A percentile compares a stretch with the other conserved stretches of the same genome.
phyloP scores from a whole-genome alignment of 1,140 invertebrate species.

The Drosophila pseudoobscura region DNA sequence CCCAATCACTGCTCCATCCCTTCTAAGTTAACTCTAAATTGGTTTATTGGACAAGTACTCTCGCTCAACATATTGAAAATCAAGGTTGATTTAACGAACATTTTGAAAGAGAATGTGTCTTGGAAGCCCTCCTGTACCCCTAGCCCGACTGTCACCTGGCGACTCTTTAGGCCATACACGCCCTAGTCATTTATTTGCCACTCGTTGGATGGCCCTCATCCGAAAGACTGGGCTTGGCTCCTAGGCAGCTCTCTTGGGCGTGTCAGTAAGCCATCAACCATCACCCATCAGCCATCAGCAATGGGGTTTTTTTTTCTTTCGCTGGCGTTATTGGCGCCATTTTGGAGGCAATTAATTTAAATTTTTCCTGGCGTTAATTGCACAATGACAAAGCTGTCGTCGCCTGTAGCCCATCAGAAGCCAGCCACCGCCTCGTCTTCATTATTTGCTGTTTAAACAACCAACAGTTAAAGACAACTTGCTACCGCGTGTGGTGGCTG shows the following conservation, averaged over 20 bases:
- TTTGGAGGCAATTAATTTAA: slow-evolving; percentile 77
- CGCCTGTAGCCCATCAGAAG: slow-evolving; percentile 46
- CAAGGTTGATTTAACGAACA: neutral
- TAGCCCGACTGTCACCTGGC: slow-evolving; percentile 6
- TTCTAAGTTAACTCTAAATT: neutral
- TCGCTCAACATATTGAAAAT: no score
- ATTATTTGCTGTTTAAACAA: slow-evolving; percentile 73
- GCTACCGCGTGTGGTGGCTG: slow-evolving; percentile 41
- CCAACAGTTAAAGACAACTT: slow-evolving; percentile 71
- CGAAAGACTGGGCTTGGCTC: neutral
- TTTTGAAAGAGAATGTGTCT: neutral
- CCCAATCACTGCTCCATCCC: no score
- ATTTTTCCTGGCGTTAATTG: slow-evolving; percentile 75
- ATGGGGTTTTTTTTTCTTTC: slow-evolving; percentile 28
- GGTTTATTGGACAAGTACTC: no score
- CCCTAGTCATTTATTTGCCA: slow-evolving; percentile 41
- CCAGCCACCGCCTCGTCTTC: slow-evolving; percentile 61
- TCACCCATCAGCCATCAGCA: slow-evolving; percentile 16
- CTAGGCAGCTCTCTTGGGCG: slow-evolving; percentile 43
- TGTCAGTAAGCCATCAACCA: slow-evolving; percentile 46
- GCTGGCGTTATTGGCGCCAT: slow-evolving; percentile 63
- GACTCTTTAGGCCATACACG: slow-evolving; percentile 22
- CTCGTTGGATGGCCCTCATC: slow-evolving; percentile 39
- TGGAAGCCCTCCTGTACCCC: no score
- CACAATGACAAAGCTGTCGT: slow-evolving; percentile 77